phyloP scores from a whole-genome alignment of 2,113 vertebrate species.

The Apus apus region DNA sequence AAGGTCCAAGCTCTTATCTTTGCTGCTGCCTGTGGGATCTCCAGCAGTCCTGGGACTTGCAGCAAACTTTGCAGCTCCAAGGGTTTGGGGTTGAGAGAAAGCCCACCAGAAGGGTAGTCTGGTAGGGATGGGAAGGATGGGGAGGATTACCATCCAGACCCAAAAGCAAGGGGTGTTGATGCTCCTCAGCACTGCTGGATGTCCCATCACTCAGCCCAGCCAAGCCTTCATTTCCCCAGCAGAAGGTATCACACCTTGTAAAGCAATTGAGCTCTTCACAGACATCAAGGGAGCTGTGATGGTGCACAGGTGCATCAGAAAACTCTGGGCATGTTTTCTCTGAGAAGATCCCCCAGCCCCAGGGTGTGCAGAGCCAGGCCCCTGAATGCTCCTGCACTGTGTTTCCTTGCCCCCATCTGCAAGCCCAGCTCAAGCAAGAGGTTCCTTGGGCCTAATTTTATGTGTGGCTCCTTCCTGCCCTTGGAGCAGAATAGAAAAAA shows the following conservation, averaged over 20 bases:
- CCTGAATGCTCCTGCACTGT: neutral
- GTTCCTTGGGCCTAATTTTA: neutral
- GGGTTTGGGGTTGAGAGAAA: neutral
- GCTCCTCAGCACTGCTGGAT: neutral
- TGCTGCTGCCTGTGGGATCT: fast-evolving
- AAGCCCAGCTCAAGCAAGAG: neutral
- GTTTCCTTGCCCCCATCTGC: neutral
- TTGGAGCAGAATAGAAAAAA: neutral
- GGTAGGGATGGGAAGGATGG: neutral
- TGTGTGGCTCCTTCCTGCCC: neutral
- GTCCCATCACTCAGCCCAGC: neutral
- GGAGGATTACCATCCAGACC: neutral
- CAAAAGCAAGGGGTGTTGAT: neutral
- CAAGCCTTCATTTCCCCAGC: neutral
- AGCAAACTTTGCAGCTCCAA: neutral
- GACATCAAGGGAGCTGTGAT: fast-evolving
- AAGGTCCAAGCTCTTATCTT: neutral
- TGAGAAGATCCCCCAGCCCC: neutral
- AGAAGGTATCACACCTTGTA: neutral
- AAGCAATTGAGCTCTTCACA: neutral
- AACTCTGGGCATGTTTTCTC: neutral
- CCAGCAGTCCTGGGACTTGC: neutral
- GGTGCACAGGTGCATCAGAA: neutral
- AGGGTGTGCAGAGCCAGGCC: fast-evolving
- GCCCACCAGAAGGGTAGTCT: neutral